A percentile compares a stretch with the other conserved stretches of the same genome.
These are phyloP conservation scores for Tenebrio molitor DNA, from an alignment of 1,140 invertebrate genomes.

Conservation along the genomic window DNA sequence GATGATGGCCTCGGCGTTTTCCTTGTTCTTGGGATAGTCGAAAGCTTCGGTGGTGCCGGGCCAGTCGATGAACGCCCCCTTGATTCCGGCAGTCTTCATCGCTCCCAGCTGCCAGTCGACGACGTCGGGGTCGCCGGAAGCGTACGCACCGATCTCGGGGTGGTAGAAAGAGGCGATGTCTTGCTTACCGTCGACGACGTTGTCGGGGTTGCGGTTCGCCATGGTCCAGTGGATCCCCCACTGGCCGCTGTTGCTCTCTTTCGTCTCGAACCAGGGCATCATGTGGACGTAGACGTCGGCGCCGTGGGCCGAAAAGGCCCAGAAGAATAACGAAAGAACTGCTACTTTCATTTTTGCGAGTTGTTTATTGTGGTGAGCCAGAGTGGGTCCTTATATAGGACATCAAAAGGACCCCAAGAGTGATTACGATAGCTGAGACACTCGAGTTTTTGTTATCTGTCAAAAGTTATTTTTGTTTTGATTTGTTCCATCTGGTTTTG, in stretches of 20 bases:
- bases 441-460: too few relatives aligned
- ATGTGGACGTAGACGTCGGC: not conserved
- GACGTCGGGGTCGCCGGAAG: not conserved
- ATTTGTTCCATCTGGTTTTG: too few relatives aligned
- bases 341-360: too few relatives aligned
- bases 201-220: slow-evolving; percentile 19
- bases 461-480: too few relatives aligned
- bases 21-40: slow-evolving; percentile 13
- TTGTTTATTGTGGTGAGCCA: too few relatives aligned
- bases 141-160: slow-evolving; percentile 5
- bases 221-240: slow-evolving; percentile 27
- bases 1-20: slow-evolving; percentile 11
- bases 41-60: not conserved
- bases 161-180: slow-evolving; percentile 24
- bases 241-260: not conserved
- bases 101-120: slow-evolving; percentile 15
- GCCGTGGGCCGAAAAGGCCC: not conserved
- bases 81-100: slow-evolving; percentile 13
- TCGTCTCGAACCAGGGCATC: slow-evolving; percentile 31
- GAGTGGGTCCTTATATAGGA: too few relatives aligned
- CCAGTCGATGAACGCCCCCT: slow-evolving; percentile 7
- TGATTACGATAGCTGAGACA: too few relatives aligned
- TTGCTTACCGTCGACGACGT: slow-evolving; percentile 20
- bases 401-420: too few relatives aligned
- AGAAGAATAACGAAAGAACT: not conserved